These are phyloP conservation scores for Neodiprion lecontei DNA, from an alignment of 1,140 invertebrate species.

Conservation along the genomic window DNA sequence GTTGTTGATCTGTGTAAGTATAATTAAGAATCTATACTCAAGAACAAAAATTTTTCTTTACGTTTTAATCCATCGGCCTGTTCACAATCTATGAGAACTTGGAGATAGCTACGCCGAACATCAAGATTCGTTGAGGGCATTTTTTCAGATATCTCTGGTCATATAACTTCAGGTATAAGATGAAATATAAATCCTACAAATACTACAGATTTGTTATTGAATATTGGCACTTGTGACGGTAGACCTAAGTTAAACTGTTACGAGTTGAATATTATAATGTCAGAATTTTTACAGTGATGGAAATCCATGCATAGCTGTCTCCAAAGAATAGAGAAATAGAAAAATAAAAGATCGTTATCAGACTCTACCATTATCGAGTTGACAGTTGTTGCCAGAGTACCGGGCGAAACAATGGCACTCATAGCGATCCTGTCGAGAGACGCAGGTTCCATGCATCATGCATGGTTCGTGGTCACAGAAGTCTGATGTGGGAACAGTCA, in stretches of 20 bases:
- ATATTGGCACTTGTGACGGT: too few species aligned
- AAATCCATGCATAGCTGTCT: background rate
- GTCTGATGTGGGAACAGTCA: slow-evolving; percentile 67
- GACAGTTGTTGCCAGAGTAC: slow-evolving; percentile 84
- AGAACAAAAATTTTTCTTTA: background rate
- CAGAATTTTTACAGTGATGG: too few species aligned
- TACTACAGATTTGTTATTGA: too few species aligned
- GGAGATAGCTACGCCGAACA: background rate
- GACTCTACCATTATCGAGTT: slow-evolving; percentile 73
- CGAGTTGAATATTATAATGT: too few species aligned
- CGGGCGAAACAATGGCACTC: slow-evolving; percentile 80
- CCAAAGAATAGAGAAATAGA: background rate
- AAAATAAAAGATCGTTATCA: background rate
- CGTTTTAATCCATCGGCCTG: background rate
- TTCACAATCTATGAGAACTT: background rate
- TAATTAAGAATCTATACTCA: background rate
- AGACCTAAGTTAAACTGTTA: too few species aligned
- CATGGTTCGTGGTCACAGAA: slow-evolving; percentile 81
- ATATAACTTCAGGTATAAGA: too few species aligned
- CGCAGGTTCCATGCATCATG: slow-evolving; percentile 80
- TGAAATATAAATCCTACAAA: too few species aligned
- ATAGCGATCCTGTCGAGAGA: slow-evolving; percentile 76
- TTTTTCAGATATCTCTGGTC: too few species aligned
- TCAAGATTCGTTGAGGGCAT: too few species aligned
- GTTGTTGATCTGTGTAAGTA: background rate